A percentile compares a stretch with the other conserved stretches of the same genome.
phyloP scores from a whole-genome alignment of 2,113 vertebrate genomes.

The Saimiri boliviensis region DNA sequence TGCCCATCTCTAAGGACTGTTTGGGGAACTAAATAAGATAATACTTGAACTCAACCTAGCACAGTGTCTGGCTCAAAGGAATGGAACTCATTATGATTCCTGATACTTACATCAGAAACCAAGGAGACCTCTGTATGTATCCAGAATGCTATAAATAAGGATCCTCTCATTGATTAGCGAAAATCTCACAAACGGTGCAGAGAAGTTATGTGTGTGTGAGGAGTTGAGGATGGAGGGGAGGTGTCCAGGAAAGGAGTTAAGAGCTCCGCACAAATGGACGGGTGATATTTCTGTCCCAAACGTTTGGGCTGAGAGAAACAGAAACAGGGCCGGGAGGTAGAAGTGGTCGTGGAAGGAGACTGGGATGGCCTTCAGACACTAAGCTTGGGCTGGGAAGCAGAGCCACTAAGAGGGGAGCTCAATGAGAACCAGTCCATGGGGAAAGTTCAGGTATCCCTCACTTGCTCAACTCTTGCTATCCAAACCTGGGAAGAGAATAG shows the following conservation, averaged over 20 bases:
- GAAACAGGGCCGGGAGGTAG: background rate
- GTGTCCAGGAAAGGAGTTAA: background rate
- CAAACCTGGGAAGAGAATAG: background rate
- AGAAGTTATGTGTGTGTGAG: background rate
- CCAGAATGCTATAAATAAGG: background rate
- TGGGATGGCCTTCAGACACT: background rate
- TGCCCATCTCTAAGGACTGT: background rate
- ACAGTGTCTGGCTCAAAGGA: background rate
- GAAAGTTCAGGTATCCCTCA: rapidly evolving
- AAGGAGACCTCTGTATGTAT: background rate
- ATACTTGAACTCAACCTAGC: background rate
- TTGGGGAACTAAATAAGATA: background rate
- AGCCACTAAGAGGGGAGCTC: background rate
- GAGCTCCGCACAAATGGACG: background rate
- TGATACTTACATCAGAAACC: background rate
- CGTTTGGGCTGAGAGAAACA: background rate
- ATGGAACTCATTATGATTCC: background rate
- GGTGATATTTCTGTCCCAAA: background rate
- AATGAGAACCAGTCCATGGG: background rate
- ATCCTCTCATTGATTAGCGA: background rate
- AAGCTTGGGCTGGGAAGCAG: background rate
- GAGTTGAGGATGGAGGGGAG: background rate
- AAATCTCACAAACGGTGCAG: background rate
- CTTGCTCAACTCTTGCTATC: background rate
- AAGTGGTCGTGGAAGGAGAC: background rate